These are phyloP conservation scores for Brachyhypopomus occidentalis DNA, from an alignment of 2,113 vertebrate species.

Conservation along the genomic window DNA sequence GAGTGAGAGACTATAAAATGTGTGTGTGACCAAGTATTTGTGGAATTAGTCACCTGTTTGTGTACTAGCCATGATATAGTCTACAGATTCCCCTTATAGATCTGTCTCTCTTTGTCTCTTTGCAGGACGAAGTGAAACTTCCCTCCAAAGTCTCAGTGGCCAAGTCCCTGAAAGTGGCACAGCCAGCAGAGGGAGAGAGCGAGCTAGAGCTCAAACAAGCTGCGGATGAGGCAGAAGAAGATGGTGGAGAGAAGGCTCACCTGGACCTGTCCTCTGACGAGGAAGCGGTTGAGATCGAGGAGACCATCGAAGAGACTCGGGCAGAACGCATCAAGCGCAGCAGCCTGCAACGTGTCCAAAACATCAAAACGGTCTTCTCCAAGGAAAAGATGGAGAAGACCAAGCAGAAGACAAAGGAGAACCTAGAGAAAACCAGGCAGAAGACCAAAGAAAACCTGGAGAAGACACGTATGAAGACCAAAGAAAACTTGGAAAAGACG, in stretches of 20 bases:
- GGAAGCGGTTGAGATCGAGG: conserved; percentile 89
- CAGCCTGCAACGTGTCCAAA: conserved; percentile 90
- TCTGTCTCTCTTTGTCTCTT: conserved; percentile 53
- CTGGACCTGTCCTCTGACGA: conserved; percentile 92
- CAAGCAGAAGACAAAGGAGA: conserved; percentile 71
- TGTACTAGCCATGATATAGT: neutral
- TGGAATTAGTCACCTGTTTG: neutral
- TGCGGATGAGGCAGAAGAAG: conserved; percentile 60
- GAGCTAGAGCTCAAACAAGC: conserved; percentile 68
- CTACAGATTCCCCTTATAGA: neutral
- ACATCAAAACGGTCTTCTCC: conserved; percentile 94
- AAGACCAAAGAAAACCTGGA: conserved; percentile 91
- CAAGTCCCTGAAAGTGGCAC: conserved; percentile 84
- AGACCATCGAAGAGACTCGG: conserved; percentile 86
- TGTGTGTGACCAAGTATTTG: no score
- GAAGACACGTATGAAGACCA: conserved; percentile 82
- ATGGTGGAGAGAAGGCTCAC: conserved; percentile 76
- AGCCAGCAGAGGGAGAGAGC: conserved; percentile 75
- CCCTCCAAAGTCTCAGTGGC: conserved; percentile 85
- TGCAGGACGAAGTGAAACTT: conserved; percentile 92
- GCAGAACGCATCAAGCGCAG: conserved; percentile 93
- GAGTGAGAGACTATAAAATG: no score
- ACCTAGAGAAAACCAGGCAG: conserved; percentile 82
- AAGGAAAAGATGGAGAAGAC: conserved; percentile 84
- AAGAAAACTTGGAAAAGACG: conserved; percentile 80